Evolutionary conservation across 2,797 vertebrate genomes (phyloP).

Genomic region (Labroides dimidiatus): DNA sequence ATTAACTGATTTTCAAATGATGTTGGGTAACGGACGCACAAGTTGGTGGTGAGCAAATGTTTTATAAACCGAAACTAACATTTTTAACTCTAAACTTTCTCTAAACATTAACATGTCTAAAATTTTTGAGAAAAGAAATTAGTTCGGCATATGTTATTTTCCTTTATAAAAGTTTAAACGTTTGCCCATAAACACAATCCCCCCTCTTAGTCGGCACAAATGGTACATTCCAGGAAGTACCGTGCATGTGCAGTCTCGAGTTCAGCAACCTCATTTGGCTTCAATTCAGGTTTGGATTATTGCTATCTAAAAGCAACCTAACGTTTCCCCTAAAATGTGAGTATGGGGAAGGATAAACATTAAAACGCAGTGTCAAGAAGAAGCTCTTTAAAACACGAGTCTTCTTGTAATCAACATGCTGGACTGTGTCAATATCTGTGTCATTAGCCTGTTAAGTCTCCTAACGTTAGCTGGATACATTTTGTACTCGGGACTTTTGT

Average conservation of each 20-base stretch:
- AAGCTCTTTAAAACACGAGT: background rate
- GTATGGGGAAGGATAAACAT: background rate
- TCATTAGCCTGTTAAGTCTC: constrained; percentile 79
- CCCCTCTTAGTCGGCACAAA: constrained; percentile 14
- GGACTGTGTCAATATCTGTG: constrained; percentile 86
- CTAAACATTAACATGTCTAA: too few relatives aligned
- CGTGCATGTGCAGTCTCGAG: background rate
- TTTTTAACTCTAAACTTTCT: too few relatives aligned
- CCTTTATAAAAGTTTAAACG: background rate
- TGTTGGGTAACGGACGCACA: too few relatives aligned
- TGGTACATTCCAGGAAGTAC: constrained; percentile 77
- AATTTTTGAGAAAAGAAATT: background rate
- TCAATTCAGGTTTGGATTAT: background rate
- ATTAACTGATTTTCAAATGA: too few relatives aligned
- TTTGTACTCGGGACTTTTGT: constrained; percentile 88
- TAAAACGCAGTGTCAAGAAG: background rate
- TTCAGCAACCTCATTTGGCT: background rate
- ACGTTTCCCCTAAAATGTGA: background rate
- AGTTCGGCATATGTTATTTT: background rate
- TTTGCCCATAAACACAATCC: background rate
- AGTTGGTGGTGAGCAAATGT: too few relatives aligned
- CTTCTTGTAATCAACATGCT: constrained; percentile 74
- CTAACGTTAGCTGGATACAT: constrained; percentile 82
- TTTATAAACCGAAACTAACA: too few relatives aligned
- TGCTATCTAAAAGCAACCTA: background rate